These are phyloP conservation scores for Lethrus apterus DNA, from an alignment of 1,140 invertebrate species.

Conservation along the genomic window DNA sequence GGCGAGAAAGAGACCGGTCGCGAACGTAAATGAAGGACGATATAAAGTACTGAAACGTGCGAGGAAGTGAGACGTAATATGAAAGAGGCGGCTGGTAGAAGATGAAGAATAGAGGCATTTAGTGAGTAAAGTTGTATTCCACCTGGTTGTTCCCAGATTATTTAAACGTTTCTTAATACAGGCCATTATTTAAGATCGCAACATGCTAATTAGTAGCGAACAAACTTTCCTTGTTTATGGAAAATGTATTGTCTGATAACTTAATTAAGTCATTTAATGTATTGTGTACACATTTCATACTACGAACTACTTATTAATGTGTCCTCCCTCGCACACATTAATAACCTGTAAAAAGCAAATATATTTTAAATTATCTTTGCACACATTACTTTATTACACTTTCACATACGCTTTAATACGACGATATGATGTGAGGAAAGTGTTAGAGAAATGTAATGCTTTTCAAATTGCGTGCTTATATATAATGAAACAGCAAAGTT, in stretches of 20 bases:
- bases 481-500: no score
- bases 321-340: no score
- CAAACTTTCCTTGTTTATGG: conserved; percentile 13
- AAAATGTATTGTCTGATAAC: conserved; percentile 17
- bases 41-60: neutral
- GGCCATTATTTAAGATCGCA: conserved; percentile 40
- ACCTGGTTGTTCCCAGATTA: conserved; percentile 41
- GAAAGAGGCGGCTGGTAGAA: neutral
- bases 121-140: conserved; percentile 38
- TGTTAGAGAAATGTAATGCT: no score
- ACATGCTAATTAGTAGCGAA: conserved; percentile 36
- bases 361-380: no score
- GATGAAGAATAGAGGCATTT: conserved; percentile 37
- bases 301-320: no score
- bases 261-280: conserved; percentile 16
- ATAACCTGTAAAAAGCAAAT: no score
- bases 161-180: conserved; percentile 42
- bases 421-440: no score
- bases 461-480: no score
- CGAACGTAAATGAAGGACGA: neutral
- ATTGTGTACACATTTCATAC: conserved; percentile 10
- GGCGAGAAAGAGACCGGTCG: conserved; percentile 20
- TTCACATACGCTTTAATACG: no score
- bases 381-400: no score
- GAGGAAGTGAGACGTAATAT: neutral